Evolutionary conservation across 1,140 invertebrate species (phyloP).

Genomic region (Amphibalanus amphitrite): DNA sequence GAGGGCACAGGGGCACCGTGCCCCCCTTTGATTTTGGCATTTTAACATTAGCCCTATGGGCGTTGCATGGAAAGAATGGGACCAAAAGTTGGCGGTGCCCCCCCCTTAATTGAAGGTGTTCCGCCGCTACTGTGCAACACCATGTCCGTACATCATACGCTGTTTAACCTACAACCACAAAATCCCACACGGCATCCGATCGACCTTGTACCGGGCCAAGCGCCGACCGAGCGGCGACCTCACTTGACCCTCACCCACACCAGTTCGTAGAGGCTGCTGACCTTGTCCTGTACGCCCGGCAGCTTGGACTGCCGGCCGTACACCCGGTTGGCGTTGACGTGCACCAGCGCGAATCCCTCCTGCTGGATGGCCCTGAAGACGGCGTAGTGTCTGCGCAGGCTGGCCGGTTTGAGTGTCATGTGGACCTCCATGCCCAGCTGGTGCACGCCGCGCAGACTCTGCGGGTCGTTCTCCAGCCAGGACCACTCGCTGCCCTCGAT

Average conservation of each 20-base stretch:
- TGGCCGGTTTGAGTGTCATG: background rate
- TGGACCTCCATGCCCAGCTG: conserved; percentile 5
- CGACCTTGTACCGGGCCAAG: too few relatives aligned
- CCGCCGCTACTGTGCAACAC: too few relatives aligned
- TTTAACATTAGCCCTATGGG: too few relatives aligned
- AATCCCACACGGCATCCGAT: too few relatives aligned
- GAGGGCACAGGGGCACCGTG: too few relatives aligned
- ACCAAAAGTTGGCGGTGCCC: too few relatives aligned
- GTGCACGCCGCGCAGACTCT: background rate
- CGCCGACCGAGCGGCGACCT: too few relatives aligned
- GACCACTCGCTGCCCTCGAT: conserved; percentile 1
- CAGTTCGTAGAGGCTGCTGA: background rate
- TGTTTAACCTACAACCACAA: too few relatives aligned
- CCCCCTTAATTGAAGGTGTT: too few relatives aligned
- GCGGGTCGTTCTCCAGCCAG: background rate
- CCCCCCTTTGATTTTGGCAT: too few relatives aligned
- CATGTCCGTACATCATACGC: too few relatives aligned
- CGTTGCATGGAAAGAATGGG: too few relatives aligned
- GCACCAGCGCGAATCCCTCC: background rate
- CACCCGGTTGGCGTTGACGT: background rate
- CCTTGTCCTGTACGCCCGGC: background rate
- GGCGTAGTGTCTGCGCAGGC: background rate
- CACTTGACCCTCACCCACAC: background rate
- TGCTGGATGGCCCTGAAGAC: background rate
- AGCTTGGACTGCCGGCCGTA: background rate